A percentile compares a stretch with the other conserved stretches of the same genome.
Evolutionary conservation across 1,140 invertebrate genomes (phyloP).

Genomic region (Vanessa tameamea): DNA sequence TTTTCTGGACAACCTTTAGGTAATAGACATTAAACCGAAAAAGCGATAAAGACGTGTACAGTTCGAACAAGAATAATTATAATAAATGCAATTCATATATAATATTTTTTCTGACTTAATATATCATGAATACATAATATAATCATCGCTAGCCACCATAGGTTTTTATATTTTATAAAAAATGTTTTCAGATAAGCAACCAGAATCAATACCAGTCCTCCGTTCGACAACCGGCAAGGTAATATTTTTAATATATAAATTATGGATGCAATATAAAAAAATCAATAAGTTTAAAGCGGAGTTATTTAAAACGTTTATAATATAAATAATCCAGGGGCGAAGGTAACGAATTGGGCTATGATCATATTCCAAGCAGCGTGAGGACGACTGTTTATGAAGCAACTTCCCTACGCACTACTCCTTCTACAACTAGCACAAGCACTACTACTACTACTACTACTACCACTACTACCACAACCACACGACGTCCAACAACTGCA

Average conservation of each 20-base stretch:
- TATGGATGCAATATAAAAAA: slow-evolving; percentile 1
- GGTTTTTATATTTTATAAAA: neutral
- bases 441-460: slow-evolving; percentile 71
- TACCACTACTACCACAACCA: slow-evolving; percentile 63
- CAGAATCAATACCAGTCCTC: slow-evolving; percentile 78
- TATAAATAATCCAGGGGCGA: slow-evolving; percentile 72
- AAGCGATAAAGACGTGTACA: too few species aligned
- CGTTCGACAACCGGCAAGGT: slow-evolving; percentile 76
- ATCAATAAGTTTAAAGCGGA: neutral
- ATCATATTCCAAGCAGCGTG: slow-evolving; percentile 75
- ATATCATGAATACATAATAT: too few species aligned
- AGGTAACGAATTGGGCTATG: slow-evolving; percentile 81
- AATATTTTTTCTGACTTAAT: too few species aligned
- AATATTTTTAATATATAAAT: slow-evolving; percentile 42
- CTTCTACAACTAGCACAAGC: slow-evolving; percentile 73
- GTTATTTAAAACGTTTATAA: slow-evolving; percentile 31
- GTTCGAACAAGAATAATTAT: too few species aligned
- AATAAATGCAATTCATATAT: too few species aligned
- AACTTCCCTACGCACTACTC: slow-evolving; percentile 71
- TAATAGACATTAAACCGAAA: too few species aligned
- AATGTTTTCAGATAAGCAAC: slow-evolving; percentile 71
- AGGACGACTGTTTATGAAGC: slow-evolving; percentile 75
- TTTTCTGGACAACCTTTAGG: neutral
- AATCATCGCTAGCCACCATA: too few species aligned
- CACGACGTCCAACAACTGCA: slow-evolving; percentile 76